Percentiles rank a stretch among this genome's conserved stretches.
These are phyloP conservation scores for Darevskia nairensis DNA, from an alignment of 2,797 vertebrate species.

Conservation along the genomic window DNA sequence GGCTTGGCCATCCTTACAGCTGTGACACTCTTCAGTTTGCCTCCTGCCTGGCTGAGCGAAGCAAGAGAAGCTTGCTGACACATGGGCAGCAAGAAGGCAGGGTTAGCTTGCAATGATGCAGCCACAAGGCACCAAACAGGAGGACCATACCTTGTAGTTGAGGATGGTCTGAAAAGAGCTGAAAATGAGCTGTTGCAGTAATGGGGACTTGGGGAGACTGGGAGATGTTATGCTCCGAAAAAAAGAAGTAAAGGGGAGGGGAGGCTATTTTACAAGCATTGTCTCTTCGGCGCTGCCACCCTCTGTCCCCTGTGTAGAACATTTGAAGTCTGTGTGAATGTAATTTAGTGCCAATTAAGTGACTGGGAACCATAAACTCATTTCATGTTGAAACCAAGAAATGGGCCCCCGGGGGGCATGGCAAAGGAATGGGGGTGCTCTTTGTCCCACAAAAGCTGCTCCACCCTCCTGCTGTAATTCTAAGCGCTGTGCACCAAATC, in stretches of 20 bases:
- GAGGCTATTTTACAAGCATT: constrained; percentile 9
- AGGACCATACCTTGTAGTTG: background rate
- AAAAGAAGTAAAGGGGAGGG: background rate
- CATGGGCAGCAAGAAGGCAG: background rate
- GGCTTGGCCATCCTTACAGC: background rate
- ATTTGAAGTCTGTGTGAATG: constrained; percentile 57
- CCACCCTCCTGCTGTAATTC: constrained; percentile 53
- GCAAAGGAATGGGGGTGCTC: constrained; percentile 51
- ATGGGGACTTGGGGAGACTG: background rate
- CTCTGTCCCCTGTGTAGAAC: constrained; percentile 54
- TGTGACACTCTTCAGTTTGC: background rate
- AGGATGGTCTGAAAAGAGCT: background rate
- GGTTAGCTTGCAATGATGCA: background rate
- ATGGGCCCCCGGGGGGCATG: constrained; percentile 50
- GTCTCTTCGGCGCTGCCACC: constrained; percentile 40
- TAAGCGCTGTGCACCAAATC: constrained; percentile 47
- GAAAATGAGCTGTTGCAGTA: background rate
- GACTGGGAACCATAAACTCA: constrained; percentile 68
- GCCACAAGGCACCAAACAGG: background rate
- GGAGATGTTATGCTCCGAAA: background rate
- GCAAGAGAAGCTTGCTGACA: background rate
- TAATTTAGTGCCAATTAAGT: constrained; percentile 70
- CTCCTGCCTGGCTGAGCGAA: constrained; percentile 23
- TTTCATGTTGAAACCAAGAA: constrained; percentile 70
- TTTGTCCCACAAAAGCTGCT: constrained; percentile 46